A percentile compares a stretch with the other conserved stretches of the same genome.
These are phyloP conservation scores for Peromyscus californicus DNA, from an alignment of 2,113 vertebrate species.

Conservation along the genomic window DNA sequence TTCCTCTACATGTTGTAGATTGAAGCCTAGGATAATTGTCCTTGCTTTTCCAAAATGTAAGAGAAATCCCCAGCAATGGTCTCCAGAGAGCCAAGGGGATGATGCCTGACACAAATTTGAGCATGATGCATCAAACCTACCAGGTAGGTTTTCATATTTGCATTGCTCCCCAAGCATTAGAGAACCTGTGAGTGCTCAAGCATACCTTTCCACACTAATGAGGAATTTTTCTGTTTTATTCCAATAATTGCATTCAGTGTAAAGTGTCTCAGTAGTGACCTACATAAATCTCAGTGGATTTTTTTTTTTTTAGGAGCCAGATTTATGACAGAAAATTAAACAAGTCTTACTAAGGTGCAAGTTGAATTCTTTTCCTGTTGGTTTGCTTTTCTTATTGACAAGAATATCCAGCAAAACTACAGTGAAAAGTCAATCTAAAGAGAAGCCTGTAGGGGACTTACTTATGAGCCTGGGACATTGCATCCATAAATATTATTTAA, in stretches of 20 bases:
- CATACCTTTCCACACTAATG: neutral
- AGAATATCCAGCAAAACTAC: neutral
- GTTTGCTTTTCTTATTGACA: constrained; percentile 34
- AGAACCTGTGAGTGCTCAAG: neutral
- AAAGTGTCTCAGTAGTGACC: neutral
- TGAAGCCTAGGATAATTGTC: neutral
- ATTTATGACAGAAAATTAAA: constrained; percentile 31
- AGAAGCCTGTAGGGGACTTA: neutral
- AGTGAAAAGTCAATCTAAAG: neutral
- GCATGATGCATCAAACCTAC: neutral
- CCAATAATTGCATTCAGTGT: neutral
- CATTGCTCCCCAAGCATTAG: neutral
- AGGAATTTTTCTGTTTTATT: neutral
- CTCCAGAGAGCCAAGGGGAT: neutral
- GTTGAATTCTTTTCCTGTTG: constrained; percentile 7
- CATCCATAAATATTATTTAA: neutral
- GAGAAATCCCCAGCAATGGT: neutral
- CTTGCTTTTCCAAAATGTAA: neutral
- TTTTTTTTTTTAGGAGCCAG: neutral
- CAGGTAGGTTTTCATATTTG: rapidly evolving
- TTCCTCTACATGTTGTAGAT: neutral
- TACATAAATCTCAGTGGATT: neutral
- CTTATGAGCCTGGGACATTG: neutral
- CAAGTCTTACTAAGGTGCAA: neutral
- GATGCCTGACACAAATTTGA: neutral